Conservation (phyloP, 2,113 vertebrate genomes). For the Spheniscus mendiculus region DNA sequence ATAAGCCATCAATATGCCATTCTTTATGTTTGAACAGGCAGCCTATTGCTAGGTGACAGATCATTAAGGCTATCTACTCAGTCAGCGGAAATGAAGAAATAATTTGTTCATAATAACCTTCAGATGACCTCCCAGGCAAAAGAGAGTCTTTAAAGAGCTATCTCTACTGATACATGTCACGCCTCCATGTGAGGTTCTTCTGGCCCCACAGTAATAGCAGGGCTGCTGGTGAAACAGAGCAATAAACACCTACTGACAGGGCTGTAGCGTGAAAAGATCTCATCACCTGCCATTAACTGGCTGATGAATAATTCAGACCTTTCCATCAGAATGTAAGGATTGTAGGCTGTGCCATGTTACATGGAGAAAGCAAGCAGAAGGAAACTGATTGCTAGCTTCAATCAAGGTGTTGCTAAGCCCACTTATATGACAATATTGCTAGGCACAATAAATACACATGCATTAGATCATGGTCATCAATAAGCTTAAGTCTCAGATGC, state of each 20-base stretch:
- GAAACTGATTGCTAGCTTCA: constrained; percentile 50
- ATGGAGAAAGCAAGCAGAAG: not conserved
- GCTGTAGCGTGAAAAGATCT: constrained; percentile 74
- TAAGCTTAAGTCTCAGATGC: not conserved
- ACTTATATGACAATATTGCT: not conserved
- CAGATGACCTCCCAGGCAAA: constrained; percentile 81
- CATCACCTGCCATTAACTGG: constrained; percentile 77
- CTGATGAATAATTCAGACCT: constrained; percentile 83
- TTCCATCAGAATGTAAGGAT: constrained; percentile 60
- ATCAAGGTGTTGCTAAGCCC: not conserved
- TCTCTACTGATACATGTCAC: constrained; percentile 72
- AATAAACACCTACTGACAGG: constrained; percentile 84
- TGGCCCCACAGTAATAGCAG: constrained; percentile 67
- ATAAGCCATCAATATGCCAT: constrained; percentile 79
- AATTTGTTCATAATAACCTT: constrained; percentile 85
- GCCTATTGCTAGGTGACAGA: constrained; percentile 84
- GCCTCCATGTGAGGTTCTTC: constrained; percentile 47
- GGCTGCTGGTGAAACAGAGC: constrained; percentile 78
- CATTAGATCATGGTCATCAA: not conserved
- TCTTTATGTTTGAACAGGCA: constrained; percentile 84
- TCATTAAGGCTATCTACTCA: constrained; percentile 84
- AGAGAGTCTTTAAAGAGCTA: constrained; percentile 77
- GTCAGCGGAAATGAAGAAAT: constrained; percentile 84
- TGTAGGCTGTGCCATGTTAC: constrained; percentile 37
- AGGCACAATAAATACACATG: not conserved